phyloP scores from a whole-genome alignment of 1,140 invertebrate genomes.

The Drosophila pallidifrons region DNA sequence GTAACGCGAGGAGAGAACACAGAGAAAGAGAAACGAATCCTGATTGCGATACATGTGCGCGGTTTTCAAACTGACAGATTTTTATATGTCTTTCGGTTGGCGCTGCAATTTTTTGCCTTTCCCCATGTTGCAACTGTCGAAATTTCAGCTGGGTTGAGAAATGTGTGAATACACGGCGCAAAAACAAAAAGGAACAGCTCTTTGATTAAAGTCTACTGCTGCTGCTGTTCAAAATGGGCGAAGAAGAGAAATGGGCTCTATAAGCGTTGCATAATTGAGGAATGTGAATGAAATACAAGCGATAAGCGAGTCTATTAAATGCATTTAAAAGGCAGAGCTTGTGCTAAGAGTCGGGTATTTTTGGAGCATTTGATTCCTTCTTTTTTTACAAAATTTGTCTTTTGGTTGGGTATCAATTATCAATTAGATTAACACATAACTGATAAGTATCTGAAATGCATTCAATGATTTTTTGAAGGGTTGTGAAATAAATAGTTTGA shows the following conservation, averaged over 20 bases:
- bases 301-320: slow-evolving; percentile 3
- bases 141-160: slow-evolving; percentile 26
- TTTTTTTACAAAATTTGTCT: too few species aligned
- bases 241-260: neutral
- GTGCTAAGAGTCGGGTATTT: neutral
- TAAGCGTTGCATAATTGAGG: slow-evolving; percentile 6
- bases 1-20: slow-evolving; percentile 31
- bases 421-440: too few species aligned
- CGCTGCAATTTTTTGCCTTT: slow-evolving; percentile 44
- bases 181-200: neutral
- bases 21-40: slow-evolving; percentile 32
- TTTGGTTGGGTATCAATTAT: too few species aligned
- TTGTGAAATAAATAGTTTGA: too few species aligned
- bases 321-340: neutral
- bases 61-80: slow-evolving; percentile 69
- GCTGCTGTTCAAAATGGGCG: neutral
- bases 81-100: slow-evolving; percentile 65
- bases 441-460: too few species aligned
- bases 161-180: slow-evolving; percentile 29
- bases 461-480: too few species aligned
- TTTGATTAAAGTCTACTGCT: slow-evolving; percentile 2
- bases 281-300: neutral
- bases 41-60: slow-evolving; percentile 62
- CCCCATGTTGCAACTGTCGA: slow-evolving; percentile 50
- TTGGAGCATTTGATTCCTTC: neutral